phyloP scores from a whole-genome alignment of 1,140 invertebrate species.

The Thalassaphorura encarpata region DNA sequence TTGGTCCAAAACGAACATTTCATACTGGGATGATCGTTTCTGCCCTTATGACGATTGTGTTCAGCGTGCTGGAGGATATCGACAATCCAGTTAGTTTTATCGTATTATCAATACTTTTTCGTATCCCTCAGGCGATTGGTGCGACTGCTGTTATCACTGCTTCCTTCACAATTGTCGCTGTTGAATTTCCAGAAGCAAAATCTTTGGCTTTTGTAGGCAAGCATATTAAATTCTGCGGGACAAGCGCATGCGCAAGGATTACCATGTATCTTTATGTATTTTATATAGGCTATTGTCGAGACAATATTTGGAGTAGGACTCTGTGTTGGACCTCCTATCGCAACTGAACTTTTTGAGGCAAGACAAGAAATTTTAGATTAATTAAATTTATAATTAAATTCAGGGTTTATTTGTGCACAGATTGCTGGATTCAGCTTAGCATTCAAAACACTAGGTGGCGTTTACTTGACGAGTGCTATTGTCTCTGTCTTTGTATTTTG shows the following conservation, averaged over 20 bases:
- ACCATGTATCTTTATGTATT: conserved; percentile 31
- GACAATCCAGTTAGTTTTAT: conserved; percentile 74
- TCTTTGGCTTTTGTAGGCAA: conserved; percentile 56
- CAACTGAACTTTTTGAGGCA: conserved; percentile 70
- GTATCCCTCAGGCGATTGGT: conserved; percentile 66
- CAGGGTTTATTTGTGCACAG: too few species aligned
- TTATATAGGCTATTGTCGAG: conserved; percentile 25
- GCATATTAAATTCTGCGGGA: too few species aligned
- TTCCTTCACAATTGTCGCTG: conserved; percentile 82
- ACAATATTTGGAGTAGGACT: conserved; percentile 4
- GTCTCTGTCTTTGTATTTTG: not conserved
- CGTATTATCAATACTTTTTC: conserved; percentile 67
- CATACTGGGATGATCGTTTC: not conserved
- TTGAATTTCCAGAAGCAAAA: conserved; percentile 81
- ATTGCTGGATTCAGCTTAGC: not conserved
- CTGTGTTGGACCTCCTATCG: conserved; percentile 63
- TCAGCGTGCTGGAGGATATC: conserved; percentile 64
- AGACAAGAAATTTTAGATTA: too few species aligned
- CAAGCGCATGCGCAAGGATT: not conserved
- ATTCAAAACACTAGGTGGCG: not conserved
- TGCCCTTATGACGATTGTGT: too few species aligned
- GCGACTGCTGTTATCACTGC: conserved; percentile 68
- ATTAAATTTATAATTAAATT: too few species aligned
- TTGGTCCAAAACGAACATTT: not conserved
- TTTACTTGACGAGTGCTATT: not conserved